A percentile compares a stretch with the other conserved stretches of the same genome.
Conservation (phyloP, 2,888 invertebrate genomes). For the Heteropelma amictum region DNA sequence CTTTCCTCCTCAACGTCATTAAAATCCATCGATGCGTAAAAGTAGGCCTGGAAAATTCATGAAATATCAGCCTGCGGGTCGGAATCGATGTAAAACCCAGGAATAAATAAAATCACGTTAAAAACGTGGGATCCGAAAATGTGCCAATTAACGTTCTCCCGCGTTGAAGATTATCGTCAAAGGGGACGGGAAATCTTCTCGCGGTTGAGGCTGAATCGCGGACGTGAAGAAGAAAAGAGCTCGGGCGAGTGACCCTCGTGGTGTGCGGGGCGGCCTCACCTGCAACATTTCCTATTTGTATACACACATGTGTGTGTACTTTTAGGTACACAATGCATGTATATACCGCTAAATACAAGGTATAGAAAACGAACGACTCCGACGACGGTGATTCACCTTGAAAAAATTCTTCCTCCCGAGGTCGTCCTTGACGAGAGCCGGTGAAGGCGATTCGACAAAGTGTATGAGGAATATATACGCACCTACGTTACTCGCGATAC, state of each 20-base stretch:
- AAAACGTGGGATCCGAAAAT: too few relatives aligned
- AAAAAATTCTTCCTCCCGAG: slow-evolving; percentile 68
- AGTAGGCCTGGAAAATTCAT: too few relatives aligned
- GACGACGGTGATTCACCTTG: slow-evolving; percentile 68
- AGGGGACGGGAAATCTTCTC: neutral
- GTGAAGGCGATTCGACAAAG: slow-evolving; percentile 36
- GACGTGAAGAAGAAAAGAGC: slow-evolving; percentile 12
- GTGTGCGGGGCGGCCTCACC: slow-evolving; percentile 10
- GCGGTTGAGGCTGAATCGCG: neutral
- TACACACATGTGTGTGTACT: neutral
- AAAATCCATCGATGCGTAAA: too few relatives aligned
- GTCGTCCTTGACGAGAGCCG: slow-evolving; percentile 63
- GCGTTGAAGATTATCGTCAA: neutral
- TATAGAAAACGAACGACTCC: slow-evolving; percentile 48
- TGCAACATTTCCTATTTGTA: slow-evolving; percentile 14
- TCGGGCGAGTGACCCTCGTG: slow-evolving; percentile 31
- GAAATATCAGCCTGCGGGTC: too few relatives aligned
- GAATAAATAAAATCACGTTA: too few relatives aligned
- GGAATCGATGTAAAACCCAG: too few relatives aligned
- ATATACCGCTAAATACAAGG: too few relatives aligned
- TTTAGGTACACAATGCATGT: neutral
- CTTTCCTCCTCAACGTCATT: too few relatives aligned
- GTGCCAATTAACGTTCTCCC: neutral
- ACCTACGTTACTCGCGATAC: neutral
- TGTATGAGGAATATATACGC: neutral